These are phyloP conservation scores for Sinelater perroti DNA, from an alignment of 2,888 invertebrate species.

Conservation along the genomic window DNA sequence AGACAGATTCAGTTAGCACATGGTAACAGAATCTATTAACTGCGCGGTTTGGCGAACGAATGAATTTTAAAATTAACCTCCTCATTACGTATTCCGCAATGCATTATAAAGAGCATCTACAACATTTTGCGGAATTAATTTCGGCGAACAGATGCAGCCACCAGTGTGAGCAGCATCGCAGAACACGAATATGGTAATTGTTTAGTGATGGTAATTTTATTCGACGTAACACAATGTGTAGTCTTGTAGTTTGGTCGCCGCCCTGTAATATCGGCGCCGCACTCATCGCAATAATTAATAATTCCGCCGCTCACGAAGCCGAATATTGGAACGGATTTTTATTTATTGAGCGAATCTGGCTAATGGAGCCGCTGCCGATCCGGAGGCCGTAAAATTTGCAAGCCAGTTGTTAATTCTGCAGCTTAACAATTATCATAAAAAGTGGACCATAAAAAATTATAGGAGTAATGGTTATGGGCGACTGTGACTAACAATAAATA, in stretches of 20 bases:
- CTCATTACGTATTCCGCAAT: constrained; percentile 11
- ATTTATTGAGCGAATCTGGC: constrained; percentile 17
- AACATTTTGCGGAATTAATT: constrained; percentile 25
- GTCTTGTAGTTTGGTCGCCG: constrained; percentile 54
- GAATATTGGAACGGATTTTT: constrained; percentile 24
- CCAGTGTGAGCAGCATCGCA: constrained; percentile 29
- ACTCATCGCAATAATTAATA: constrained; percentile 50
- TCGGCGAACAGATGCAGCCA: constrained; percentile 21
- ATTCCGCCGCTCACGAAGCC: constrained; percentile 44
- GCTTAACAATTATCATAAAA: too few species aligned
- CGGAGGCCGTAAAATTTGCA: too few species aligned
- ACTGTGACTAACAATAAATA: too few species aligned
- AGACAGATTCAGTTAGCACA: not conserved
- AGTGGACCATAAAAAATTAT: too few species aligned
- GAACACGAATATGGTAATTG: constrained; percentile 52
- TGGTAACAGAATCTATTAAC: not conserved
- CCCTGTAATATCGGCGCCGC: constrained; percentile 59
- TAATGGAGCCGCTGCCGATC: too few species aligned
- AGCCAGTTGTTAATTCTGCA: too few species aligned
- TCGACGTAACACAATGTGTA: constrained; percentile 49
- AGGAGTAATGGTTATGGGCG: too few species aligned
- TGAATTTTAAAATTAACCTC: constrained; percentile 8
- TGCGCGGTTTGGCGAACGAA: not conserved
- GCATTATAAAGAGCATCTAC: constrained; percentile 3
- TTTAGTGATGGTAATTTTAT: constrained; percentile 56